Evolutionary conservation across 2,888 invertebrate genomes (phyloP), one percentile per base, ranked within the genome.

Genomic region (Selenia dentaria): DNA sequence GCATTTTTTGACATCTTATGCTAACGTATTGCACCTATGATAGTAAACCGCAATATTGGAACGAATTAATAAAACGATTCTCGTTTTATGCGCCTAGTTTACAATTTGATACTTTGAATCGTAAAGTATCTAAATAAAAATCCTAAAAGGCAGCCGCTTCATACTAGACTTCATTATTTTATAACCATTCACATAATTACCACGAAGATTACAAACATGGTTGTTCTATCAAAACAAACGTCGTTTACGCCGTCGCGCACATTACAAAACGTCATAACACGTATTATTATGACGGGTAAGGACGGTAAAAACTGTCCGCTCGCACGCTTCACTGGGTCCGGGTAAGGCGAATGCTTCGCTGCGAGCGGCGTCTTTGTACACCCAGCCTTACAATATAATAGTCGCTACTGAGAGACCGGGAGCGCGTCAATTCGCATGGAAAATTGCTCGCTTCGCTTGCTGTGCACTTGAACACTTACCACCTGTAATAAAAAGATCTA

Each of bases 381-480:
- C 59, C 41, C 44, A 54, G 49, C 63, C 41, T 67, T 65, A 83
- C 78, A 79, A 80, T 70, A 57, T n/a, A n/a, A 60, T 26, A 49
- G 25, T 53, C 38, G 78, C 82, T 83, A 81, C 83, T 63, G 79
- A 65, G 48, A 62, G 16, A 25, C 40, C 48, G 50, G 59, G 42
- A 70, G 70, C 73, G 45, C 49, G 51, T 45, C 60, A 67, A 77
- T 76, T 76, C 79, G 74, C 72, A 75, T 68, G 79, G 75, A 83
- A 79, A 71, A 68, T 64, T 56, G 58, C 70, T 67, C 79, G 74
- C 75, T 66, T 77, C 74, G 71, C 61, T 79, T 74, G 78, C 70
- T 82, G 81, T 67, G 70, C 88, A 90, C 87, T 90, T 89, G 79
- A 85, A 73, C 70, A 74, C 74, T 83, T 74, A 74, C 80, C 87